Percentiles rank a stretch among this genome's conserved stretches.
These are phyloP conservation scores for Thalassophryne amazonica DNA, from an alignment of 2,797 vertebrate species.

Conservation along the genomic window DNA sequence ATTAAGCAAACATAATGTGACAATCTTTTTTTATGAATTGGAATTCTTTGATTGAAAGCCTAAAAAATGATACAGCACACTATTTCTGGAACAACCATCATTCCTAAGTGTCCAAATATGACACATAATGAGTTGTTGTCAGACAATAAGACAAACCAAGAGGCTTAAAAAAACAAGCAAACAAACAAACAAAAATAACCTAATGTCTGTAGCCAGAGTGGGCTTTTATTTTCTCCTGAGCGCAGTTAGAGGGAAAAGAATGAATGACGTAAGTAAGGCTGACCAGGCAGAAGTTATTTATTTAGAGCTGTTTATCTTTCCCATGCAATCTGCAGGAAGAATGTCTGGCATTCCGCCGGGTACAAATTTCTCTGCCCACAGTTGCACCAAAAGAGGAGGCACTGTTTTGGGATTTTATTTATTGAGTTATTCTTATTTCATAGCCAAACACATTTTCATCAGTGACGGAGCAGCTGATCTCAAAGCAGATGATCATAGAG, in stretches of 20 bases:
- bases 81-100: no score
- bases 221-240: not conserved
- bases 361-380: not conserved
- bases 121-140: no score
- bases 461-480: not conserved
- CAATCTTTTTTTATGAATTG: no score
- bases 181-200: no score
- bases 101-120: no score
- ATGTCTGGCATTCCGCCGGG: not conserved
- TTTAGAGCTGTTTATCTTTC: constrained; percentile 12
- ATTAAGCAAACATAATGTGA: no score
- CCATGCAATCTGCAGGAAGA: not conserved
- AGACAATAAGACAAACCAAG: no score
- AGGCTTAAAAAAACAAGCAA: no score
- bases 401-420: no score
- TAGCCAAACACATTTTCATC: not conserved
- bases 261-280: constrained; percentile 18
- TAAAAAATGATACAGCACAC: no score
- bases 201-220: not conserved
- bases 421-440: not conserved
- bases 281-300: constrained; percentile 5
- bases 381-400: not conserved
- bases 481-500: no score
- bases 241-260: constrained; percentile 11
- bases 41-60: no score